These are phyloP conservation scores for Micromussa lordhowensis DNA, from an alignment of 92 coral and sea anemone genomes.

Conservation along the genomic window DNA sequence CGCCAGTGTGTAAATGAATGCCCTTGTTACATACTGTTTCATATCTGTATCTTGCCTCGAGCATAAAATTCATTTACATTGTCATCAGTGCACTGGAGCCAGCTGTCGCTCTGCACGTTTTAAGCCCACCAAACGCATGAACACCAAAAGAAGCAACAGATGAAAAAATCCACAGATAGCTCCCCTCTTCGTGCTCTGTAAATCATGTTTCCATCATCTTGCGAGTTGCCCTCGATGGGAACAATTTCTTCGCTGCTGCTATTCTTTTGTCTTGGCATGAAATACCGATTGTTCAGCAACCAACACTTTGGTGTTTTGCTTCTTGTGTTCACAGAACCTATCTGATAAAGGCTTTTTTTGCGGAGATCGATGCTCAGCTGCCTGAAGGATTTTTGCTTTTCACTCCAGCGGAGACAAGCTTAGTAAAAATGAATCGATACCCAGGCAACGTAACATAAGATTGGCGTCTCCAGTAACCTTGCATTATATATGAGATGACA, in stretches of 20 bases:
- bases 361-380: neutral
- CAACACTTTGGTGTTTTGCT: neutral
- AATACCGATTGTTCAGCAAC: neutral
- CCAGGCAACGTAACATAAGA: neutral
- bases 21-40: neutral
- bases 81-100: no score
- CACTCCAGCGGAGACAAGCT: neutral
- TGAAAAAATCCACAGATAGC: conserved; percentile 41
- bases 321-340: neutral
- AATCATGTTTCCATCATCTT: conserved; percentile 13
- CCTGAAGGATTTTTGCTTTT: neutral
- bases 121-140: conserved; percentile 69
- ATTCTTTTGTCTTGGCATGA: conserved; percentile 3
- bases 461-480: neutral
- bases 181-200: conserved; percentile 50
- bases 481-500: neutral
- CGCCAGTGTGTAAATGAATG: neutral
- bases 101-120: neutral
- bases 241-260: neutral
- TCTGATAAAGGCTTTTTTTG: neutral
- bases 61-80: no score
- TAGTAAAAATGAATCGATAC: neutral
- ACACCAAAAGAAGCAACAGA: conserved; percentile 71
- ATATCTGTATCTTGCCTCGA: no score
- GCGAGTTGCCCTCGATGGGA: neutral